A percentile compares a stretch with the other conserved stretches of the same genome.
Conservation (phyloP, 1,140 invertebrate genomes). For the Zaprionus capensis region DNA sequence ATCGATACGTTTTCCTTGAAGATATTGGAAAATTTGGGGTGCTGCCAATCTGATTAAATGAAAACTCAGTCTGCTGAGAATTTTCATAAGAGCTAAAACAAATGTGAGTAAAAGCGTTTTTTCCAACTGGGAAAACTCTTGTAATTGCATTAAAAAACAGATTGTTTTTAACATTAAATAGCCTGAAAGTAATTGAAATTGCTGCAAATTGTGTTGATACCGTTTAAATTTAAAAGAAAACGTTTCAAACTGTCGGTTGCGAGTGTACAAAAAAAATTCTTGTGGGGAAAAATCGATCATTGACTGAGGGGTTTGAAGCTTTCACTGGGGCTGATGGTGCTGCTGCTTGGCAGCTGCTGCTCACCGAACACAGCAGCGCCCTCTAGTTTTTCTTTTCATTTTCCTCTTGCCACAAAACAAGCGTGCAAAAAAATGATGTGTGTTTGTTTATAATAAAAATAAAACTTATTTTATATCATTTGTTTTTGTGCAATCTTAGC, state of each 20-base stretch:
- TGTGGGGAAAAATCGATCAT: conserved; percentile 70
- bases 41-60: conserved; percentile 46
- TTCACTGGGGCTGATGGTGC: conserved; percentile 57
- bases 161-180: conserved; percentile 1
- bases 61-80: conserved; percentile 60
- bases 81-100: conserved; percentile 78
- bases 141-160: conserved; percentile 26
- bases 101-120: conserved; percentile 74
- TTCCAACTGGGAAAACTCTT: conserved; percentile 41
- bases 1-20: conserved; percentile 33
- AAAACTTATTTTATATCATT: conserved; percentile 1
- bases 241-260: conserved; percentile 26
- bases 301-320: conserved; percentile 60
- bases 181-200: background rate
- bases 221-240: conserved; percentile 25
- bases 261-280: conserved; percentile 51
- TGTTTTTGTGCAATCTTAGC: conserved; percentile 26
- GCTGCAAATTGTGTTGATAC: background rate
- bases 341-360: conserved; percentile 30
- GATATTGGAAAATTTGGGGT: conserved; percentile 42
- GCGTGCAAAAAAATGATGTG: conserved; percentile 56
- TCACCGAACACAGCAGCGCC: conserved; percentile 54
- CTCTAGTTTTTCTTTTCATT: conserved; percentile 46
- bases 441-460: conserved; percentile 68
- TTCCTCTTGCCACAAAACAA: conserved; percentile 25